phyloP scores from a whole-genome alignment of 2,888 invertebrate species.

The Crossocerus cetratus region DNA sequence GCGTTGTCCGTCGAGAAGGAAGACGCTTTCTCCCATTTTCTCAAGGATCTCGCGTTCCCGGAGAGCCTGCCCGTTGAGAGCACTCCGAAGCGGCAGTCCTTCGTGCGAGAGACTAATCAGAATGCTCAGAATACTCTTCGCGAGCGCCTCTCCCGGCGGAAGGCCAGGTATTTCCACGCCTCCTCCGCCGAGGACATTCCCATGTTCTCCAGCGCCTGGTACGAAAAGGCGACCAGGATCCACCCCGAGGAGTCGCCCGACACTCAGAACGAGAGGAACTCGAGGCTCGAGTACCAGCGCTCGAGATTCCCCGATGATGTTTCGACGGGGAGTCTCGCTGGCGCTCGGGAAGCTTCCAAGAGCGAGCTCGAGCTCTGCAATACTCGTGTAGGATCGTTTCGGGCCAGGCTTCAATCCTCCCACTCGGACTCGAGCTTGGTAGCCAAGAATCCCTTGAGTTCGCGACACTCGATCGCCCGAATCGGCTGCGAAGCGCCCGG shows the following conservation, averaged over 20 bases:
- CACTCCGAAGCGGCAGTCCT: slow-evolving; percentile 21
- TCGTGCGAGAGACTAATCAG: slow-evolving; percentile 61
- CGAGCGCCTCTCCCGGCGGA: slow-evolving; percentile 31
- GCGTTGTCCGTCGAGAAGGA: background rate
- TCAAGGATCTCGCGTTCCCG: background rate
- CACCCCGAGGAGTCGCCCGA: slow-evolving; percentile 41
- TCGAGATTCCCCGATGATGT: slow-evolving; percentile 14
- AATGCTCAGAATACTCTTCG: slow-evolving; percentile 61
- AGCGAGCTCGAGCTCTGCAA: slow-evolving; percentile 28
- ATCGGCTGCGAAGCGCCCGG: background rate
- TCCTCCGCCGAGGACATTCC: background rate
- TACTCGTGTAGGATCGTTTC: background rate
- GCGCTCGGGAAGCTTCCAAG: slow-evolving; percentile 8
- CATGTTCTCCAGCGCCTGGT: background rate
- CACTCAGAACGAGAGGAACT: slow-evolving; percentile 64
- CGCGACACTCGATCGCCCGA: background rate
- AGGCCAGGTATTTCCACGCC: background rate
- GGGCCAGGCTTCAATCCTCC: slow-evolving; percentile 24
- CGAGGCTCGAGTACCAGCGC: slow-evolving; percentile 56
- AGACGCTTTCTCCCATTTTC: background rate
- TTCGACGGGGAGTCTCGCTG: background rate
- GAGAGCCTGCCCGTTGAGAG: background rate
- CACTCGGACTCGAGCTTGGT: slow-evolving; percentile 45
- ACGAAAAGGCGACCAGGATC: background rate
- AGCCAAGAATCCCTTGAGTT: background rate